A percentile compares a stretch with the other conserved stretches of the same genome.
Evolutionary conservation across 2,797 vertebrate genomes (phyloP).

Genomic region (Acrossocheilus wenchowensis): DNA sequence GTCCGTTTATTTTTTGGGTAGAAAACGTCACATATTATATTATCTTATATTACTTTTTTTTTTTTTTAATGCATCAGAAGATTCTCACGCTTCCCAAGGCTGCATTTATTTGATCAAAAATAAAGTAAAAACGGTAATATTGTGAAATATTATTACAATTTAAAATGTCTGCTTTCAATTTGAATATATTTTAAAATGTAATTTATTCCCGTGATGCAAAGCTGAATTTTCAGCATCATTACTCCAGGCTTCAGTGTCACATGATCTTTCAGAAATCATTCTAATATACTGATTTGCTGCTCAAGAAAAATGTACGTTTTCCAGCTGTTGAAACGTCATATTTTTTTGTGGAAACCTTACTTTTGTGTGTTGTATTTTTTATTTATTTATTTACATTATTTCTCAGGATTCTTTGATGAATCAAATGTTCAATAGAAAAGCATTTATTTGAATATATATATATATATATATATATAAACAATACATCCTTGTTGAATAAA

Average conservation of each 20-base stretch:
- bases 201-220: background rate
- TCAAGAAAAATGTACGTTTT: background rate
- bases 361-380: background rate
- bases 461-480: too few species aligned
- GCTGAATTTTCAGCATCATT: background rate
- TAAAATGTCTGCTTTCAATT: background rate
- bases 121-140: background rate
- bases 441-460: too few species aligned
- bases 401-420: background rate
- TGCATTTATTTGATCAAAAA: background rate
- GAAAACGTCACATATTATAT: background rate
- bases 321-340: background rate
- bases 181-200: background rate
- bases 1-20: slow-evolving; percentile 3
- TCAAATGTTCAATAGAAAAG: too few species aligned
- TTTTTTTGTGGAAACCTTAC: background rate
- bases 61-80: background rate
- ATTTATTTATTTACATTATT: background rate
- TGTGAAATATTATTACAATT: background rate
- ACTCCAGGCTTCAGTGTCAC: background rate
- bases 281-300: background rate
- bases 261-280: background rate
- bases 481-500: background rate
- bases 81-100: background rate
- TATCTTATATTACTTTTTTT: background rate